These are phyloP conservation scores for Pollenia griseotomentosa DNA, from an alignment of 2,888 invertebrate genomes.

Conservation along the genomic window DNA sequence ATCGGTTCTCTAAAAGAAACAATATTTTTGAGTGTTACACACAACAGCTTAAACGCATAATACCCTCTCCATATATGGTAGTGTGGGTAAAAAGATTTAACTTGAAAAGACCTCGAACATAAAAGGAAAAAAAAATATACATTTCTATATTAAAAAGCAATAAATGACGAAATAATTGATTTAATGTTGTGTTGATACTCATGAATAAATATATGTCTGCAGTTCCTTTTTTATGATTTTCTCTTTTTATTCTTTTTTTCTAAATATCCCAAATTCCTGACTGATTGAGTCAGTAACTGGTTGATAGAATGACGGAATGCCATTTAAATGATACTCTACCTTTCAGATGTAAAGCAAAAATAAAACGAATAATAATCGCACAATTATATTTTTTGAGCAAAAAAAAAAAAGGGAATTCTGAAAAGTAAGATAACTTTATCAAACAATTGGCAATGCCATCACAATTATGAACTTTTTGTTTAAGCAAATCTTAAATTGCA, in stretches of 20 bases:
- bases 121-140: neutral
- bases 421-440: conserved; percentile 41
- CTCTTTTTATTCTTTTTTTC: neutral
- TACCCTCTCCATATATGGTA: too few species aligned
- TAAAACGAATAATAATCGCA: conserved; percentile 43
- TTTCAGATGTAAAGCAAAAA: conserved; percentile 22
- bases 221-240: conserved; percentile 17
- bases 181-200: conserved; percentile 59
- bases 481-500: neutral
- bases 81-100: neutral
- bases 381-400: neutral
- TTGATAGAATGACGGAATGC: conserved; percentile 25
- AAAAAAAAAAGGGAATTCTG: conserved; percentile 1
- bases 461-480: conserved; percentile 26
- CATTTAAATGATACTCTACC: conserved; percentile 13
- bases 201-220: conserved; percentile 51
- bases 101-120: neutral
- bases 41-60: too few species aligned
- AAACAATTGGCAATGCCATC: conserved; percentile 59
- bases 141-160: conserved; percentile 58
- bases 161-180: conserved; percentile 69
- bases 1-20: too few species aligned
- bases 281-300: conserved; percentile 7
- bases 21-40: too few species aligned
- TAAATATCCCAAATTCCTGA: neutral